Conservation (phyloP, 2,113 vertebrate species). For the Trichechus manatus region DNA sequence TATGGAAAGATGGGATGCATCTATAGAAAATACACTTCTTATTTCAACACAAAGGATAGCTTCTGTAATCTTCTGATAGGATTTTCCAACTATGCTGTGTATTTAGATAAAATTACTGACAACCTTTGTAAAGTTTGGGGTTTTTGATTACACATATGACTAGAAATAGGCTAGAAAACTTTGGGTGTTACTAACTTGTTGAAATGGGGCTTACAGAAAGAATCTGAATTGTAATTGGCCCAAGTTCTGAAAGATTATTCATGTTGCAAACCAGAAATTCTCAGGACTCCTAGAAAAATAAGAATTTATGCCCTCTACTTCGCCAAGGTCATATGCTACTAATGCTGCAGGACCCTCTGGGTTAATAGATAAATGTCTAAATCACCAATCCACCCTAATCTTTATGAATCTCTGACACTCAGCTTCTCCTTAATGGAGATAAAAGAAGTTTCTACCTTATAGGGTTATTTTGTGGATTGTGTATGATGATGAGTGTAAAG, state of each 20-base stretch:
- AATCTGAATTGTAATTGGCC: neutral
- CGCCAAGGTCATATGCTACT: neutral
- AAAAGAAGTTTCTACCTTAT: neutral
- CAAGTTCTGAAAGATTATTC: slow-evolving; percentile 13
- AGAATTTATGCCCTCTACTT: neutral
- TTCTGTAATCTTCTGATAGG: neutral
- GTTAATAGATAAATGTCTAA: neutral
- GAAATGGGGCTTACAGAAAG: neutral
- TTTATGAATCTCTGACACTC: neutral
- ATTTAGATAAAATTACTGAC: slow-evolving; percentile 35
- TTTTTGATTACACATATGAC: neutral
- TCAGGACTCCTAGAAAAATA: neutral
- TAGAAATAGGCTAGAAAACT: slow-evolving; percentile 19
- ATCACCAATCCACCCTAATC: neutral
- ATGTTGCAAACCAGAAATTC: neutral
- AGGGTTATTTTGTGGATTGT: neutral
- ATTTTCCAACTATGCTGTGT: neutral
- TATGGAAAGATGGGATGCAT: neutral
- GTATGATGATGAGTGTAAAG: neutral
- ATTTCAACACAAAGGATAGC: slow-evolving; percentile 8
- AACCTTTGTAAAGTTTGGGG: neutral
- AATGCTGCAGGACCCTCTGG: neutral
- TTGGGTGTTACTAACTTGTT: neutral
- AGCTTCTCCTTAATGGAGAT: neutral
- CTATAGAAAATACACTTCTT: neutral